These are phyloP conservation scores for Brachionus angularis DNA, from an alignment of 1,140 invertebrate species.

Conservation along the genomic window DNA sequence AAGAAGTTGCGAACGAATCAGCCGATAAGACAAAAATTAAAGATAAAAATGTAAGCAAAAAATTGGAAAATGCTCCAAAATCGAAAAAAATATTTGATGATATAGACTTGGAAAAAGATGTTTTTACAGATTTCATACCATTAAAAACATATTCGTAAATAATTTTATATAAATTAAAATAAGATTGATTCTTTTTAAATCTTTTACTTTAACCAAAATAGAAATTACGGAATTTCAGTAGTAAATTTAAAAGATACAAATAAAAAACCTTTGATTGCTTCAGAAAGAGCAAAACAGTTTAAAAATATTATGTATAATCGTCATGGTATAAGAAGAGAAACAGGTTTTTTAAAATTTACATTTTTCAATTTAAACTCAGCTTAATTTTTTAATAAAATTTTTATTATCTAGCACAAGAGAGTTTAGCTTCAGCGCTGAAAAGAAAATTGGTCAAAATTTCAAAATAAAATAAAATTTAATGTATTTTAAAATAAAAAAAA, in stretches of 20 bases:
- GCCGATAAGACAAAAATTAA: not conserved
- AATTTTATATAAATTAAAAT: not conserved
- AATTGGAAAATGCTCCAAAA: not conserved
- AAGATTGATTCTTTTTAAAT: not conserved
- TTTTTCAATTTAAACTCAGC: too few species aligned
- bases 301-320: conserved; percentile 25
- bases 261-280: conserved; percentile 33
- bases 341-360: too few species aligned
- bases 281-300: conserved; percentile 16
- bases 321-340: conserved; percentile 13
- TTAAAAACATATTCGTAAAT: conserved; percentile 15
- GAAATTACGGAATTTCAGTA: conserved; percentile 14
- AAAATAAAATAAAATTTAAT: conserved; percentile 26
- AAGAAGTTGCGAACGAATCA: conserved; percentile 2
- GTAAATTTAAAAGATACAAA: conserved; percentile 28
- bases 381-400: not conserved
- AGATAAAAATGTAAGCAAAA: not conserved
- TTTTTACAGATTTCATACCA: conserved; percentile 18
- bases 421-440: not conserved
- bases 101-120: not conserved
- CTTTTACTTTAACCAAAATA: not conserved
- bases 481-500: not conserved
- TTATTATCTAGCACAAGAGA: conserved; percentile 18
- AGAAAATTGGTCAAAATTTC: conserved; percentile 16
- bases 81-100: conserved; percentile 16